Evolutionary conservation across 2,113 vertebrate genomes (phyloP).

Genomic region (Cranoglanis bouderius): DNA sequence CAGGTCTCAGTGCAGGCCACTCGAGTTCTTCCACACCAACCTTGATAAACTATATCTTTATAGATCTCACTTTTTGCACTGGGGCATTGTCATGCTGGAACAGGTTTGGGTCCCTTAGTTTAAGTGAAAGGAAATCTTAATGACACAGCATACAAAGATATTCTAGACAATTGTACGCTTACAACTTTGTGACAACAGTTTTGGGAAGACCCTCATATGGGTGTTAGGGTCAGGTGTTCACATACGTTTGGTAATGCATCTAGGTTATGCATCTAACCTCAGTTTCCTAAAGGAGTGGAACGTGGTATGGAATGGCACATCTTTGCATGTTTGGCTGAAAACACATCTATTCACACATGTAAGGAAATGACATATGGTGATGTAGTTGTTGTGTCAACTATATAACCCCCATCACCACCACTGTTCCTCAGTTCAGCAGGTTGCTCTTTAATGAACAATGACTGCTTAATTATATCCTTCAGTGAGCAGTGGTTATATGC

Average conservation of each 20-base stretch:
- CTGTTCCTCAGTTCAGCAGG: neutral
- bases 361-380: neutral
- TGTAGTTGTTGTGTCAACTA: neutral
- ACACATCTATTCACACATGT: neutral
- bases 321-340: neutral
- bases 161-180: neutral
- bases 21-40: neutral
- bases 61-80: neutral
- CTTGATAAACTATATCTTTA: neutral
- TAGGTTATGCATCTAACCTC: too few species aligned
- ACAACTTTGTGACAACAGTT: neutral
- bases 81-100: neutral
- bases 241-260: neutral
- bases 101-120: neutral
- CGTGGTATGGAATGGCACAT: neutral
- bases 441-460: neutral
- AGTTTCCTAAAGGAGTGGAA: neutral
- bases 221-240: neutral
- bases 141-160: neutral
- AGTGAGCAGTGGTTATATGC: neutral
- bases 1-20: neutral
- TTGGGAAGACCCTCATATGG: neutral
- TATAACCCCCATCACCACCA: neutral
- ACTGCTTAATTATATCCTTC: neutral
- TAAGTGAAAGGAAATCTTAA: neutral